Evolutionary conservation across 2,797 vertebrate species (phyloP), one percentile per base, ranked within the genome.

Genomic region (Cyclura pinguis): DNA sequence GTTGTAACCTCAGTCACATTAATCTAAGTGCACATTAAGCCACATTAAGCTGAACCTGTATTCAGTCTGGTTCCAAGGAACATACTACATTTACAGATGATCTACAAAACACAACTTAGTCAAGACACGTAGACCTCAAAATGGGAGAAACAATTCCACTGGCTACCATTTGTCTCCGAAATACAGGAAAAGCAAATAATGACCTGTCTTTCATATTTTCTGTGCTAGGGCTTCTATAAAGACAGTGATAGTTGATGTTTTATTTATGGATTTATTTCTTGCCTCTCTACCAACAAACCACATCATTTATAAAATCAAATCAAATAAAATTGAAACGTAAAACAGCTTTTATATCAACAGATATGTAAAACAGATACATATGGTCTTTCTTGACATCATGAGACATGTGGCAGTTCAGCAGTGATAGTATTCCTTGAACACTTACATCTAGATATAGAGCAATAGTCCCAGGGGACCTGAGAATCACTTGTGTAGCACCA

Each of bases 401-500:
- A 55, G 90, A 89, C 29, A 80, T 86, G n/a, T 83, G 93, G 10
- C 13, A 47, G n/a, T 78, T 81, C 29, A 13, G 32, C 27, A 81
- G 1, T 47, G 24, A 55, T 52, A 89, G 87, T 12, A 91, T 88
- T 4, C 24, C 47, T 2, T 27, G 6, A 94, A 82, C 90, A 98
- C 99, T 99, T 97, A 99, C 99, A 99, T 95, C 98, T 98, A 91
- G 98, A 98, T 92, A 99, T 96, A 87, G 97, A 96, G 92, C 99
- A 99, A 95, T 99, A 99, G 97, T 99, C 99, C 99, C 99, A 99
- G 76, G 98, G 98, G 95, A 99, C 92, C 0, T 98, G 97, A 88
- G 98, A 98, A 96, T 98, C 98, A 94, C 98, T 98, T 52, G 99
- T 99, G 95, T 98, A 98, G 96, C 99, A 99, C 99, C 99, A 99